Evolutionary conservation across 2,113 vertebrate species (phyloP).

Genomic region (Fulmarus glacialis): DNA sequence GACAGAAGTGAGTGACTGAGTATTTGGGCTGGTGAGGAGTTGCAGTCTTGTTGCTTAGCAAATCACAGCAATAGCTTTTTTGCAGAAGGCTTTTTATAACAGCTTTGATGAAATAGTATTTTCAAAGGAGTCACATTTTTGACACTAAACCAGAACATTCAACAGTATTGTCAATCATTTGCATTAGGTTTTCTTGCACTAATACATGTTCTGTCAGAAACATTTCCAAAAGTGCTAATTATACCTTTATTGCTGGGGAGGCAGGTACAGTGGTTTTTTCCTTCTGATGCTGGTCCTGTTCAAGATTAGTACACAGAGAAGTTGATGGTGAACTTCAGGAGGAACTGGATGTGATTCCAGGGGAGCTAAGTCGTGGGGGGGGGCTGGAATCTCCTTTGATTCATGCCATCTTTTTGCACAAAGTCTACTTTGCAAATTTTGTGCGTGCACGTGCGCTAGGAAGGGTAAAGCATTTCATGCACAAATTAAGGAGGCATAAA

Average conservation of each 20-base stretch:
- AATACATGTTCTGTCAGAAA: neutral
- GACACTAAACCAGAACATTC: neutral
- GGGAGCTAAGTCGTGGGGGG: rapidly evolving
- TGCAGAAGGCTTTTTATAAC: neutral
- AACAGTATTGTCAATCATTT: neutral
- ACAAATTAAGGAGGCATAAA: neutral
- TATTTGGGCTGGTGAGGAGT: neutral
- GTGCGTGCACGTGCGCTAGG: rapidly evolving
- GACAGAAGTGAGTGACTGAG: neutral
- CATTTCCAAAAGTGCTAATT: neutral
- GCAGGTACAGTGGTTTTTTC: neutral
- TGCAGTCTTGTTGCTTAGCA: neutral
- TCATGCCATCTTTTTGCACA: neutral
- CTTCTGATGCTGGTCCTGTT: neutral
- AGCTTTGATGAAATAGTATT: neutral
- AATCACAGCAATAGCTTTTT: neutral
- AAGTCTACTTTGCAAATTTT: neutral
- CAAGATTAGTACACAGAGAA: neutral
- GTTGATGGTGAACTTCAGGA: neutral
- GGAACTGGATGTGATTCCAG: neutral
- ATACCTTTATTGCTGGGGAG: neutral
- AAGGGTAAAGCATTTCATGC: neutral
- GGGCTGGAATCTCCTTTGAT: neutral
- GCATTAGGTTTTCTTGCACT: neutral
- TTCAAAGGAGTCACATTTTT: neutral